These are phyloP conservation scores for Pomatorhinus ruficollis DNA, from an alignment of 2,113 vertebrate species.

Conservation along the genomic window DNA sequence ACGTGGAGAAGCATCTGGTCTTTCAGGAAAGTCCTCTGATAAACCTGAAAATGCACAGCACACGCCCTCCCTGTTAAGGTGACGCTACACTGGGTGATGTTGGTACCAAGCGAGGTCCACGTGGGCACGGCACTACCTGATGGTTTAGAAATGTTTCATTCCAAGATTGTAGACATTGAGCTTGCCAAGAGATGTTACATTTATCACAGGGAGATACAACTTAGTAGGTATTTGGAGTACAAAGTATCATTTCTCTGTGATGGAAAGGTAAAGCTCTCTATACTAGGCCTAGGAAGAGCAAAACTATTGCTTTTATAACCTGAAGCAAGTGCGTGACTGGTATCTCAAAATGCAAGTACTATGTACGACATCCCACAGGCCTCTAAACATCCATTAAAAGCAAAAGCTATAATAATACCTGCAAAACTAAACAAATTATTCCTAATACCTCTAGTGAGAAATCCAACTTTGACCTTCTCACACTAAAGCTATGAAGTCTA, in stretches of 20 bases:
- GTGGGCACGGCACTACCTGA: neutral
- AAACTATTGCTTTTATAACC: neutral
- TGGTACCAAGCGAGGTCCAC: neutral
- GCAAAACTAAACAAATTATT: neutral
- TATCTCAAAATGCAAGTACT: neutral
- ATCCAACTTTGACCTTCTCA: neutral
- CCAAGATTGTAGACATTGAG: neutral
- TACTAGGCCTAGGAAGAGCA: neutral
- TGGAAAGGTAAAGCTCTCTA: neutral
- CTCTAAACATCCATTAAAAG: neutral
- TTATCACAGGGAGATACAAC: neutral
- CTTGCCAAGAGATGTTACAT: neutral
- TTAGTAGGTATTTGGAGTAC: neutral
- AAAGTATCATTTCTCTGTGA: neutral
- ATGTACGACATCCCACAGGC: neutral
- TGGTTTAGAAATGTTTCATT: neutral
- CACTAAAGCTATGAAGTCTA: neutral
- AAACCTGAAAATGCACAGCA: accelerated
- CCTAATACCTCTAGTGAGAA: neutral
- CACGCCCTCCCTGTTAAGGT: too few relatives aligned
- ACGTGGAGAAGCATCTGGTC: neutral
- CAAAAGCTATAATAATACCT: neutral
- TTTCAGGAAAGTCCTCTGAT: neutral
- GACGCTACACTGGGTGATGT: neutral
- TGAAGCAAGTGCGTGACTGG: neutral